These are phyloP conservation scores for Ormia ochracea DNA, from an alignment of 2,888 invertebrate species.

Conservation along the genomic window DNA sequence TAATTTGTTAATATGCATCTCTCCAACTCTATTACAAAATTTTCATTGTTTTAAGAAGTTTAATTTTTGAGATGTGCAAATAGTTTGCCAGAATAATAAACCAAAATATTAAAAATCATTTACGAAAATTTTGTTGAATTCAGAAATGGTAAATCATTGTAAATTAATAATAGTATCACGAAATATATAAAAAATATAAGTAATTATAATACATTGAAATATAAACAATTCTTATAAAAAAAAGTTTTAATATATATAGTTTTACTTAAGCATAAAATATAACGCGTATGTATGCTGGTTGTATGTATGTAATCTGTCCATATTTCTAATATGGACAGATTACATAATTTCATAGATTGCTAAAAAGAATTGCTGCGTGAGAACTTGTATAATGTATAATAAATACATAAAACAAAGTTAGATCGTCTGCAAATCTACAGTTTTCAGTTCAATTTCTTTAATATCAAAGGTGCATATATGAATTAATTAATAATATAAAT, in stretches of 20 bases:
- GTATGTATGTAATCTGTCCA: no score
- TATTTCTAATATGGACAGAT: no score
- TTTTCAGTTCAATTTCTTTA: no score
- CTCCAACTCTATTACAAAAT: constrained; percentile 16
- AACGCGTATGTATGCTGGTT: no score
- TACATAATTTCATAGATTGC: no score
- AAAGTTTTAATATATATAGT: neutral
- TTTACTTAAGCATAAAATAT: neutral
- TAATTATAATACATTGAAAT: constrained; percentile 49
- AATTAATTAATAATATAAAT: no score
- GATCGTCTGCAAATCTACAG: no score
- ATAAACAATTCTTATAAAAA: constrained; percentile 53
- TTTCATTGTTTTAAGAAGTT: constrained; percentile 16
- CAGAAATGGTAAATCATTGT: constrained; percentile 53
- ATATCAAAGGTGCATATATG: no score
- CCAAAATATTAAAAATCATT: constrained; percentile 2
- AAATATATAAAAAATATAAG: constrained; percentile 48
- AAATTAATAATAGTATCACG: constrained; percentile 58
- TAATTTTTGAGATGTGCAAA: constrained; percentile 34
- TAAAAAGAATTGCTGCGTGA: no score
- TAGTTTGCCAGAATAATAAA: constrained; percentile 41
- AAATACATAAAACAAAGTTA: no score
- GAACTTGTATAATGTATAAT: no score
- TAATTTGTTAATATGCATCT: constrained; percentile 36
- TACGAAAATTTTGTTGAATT: constrained; percentile 39